Evolutionary conservation across 1,140 invertebrate genomes (phyloP).

Genomic region (Heterodera carotae): DNA sequence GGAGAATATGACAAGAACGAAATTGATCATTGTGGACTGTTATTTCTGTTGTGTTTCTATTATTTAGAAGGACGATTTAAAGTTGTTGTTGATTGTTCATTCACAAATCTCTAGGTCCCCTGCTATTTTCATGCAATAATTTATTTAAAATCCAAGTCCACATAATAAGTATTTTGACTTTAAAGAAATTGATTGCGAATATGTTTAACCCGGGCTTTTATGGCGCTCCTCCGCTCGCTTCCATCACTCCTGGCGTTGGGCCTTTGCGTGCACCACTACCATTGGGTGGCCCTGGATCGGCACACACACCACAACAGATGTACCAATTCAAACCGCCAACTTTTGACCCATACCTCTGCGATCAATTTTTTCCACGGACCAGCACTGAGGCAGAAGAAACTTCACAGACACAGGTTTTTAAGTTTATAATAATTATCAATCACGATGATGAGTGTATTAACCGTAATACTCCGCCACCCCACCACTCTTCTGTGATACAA

Average conservation of each 20-base stretch:
- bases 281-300: not conserved
- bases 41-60: not conserved
- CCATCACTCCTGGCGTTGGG: slow-evolving; percentile 17
- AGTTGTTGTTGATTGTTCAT: not conserved
- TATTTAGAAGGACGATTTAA: not conserved
- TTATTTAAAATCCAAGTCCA: no score
- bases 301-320: slow-evolving; percentile 18
- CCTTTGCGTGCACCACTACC: slow-evolving; percentile 9
- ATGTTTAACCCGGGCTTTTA: not conserved
- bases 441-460: not conserved
- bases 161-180: no score
- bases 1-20: not conserved
- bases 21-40: not conserved
- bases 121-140: no score
- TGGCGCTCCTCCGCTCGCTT: slow-evolving; percentile 24
- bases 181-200: not conserved
- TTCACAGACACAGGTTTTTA: slow-evolving; percentile 39
- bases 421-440: no score
- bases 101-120: not conserved
- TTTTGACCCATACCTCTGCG: slow-evolving; percentile 48
- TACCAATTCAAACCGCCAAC: slow-evolving; percentile 44
- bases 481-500: no score
- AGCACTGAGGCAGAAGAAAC: slow-evolving; percentile 44
- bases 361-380: slow-evolving; percentile 45
- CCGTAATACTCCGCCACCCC: no score